These are phyloP conservation scores for Rynchops niger DNA, from an alignment of 2,113 vertebrate genomes.

Conservation along the genomic window DNA sequence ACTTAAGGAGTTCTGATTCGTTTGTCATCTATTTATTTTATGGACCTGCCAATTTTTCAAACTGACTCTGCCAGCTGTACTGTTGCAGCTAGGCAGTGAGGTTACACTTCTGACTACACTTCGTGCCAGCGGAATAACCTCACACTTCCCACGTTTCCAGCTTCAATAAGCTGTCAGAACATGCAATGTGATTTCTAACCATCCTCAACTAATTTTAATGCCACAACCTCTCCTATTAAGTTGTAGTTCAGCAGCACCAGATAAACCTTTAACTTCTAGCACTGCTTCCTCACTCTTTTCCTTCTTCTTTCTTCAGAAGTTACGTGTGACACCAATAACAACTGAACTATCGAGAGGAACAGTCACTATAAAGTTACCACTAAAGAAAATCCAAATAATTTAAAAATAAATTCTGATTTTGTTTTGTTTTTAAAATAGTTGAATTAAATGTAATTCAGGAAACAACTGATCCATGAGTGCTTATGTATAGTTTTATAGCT, in stretches of 20 bases:
- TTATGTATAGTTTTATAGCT: background rate
- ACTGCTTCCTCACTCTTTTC: background rate
- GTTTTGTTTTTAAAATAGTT: background rate
- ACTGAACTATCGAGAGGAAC: background rate
- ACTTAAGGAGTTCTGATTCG: background rate
- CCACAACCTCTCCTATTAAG: background rate
- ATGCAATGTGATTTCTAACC: background rate
- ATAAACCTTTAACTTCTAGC: background rate
- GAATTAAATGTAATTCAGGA: background rate
- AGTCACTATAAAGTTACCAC: background rate
- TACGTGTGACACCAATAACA: background rate
- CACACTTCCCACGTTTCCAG: rapidly evolving
- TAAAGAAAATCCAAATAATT: background rate
- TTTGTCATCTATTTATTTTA: background rate
- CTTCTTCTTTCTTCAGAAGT: background rate
- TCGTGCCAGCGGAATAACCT: background rate
- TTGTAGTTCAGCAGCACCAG: background rate
- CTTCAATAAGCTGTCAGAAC: background rate
- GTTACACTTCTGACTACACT: rapidly evolving
- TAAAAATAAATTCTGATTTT: background rate
- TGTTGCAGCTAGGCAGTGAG: background rate
- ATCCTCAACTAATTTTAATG: background rate
- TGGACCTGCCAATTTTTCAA: background rate
- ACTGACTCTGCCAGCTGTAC: rapidly evolving
- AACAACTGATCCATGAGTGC: background rate